phyloP scores from a whole-genome alignment of 2,888 invertebrate genomes.

The Halictus quadricinctus region DNA sequence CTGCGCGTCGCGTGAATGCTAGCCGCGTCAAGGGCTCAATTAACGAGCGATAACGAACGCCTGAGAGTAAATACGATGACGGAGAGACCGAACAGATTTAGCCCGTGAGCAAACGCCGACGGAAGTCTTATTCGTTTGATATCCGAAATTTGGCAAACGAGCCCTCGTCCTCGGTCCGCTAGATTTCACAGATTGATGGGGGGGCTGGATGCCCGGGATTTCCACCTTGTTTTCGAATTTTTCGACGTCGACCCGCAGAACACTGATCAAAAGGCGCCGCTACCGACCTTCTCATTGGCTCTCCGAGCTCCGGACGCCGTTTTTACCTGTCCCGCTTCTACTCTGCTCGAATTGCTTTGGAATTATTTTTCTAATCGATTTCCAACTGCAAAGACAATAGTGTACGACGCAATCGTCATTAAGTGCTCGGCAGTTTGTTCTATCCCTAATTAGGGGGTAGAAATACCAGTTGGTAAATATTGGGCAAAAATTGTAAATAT shows the following conservation, averaged over 20 bases:
- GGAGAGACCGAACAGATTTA: slow-evolving; percentile 50
- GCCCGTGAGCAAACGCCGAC: slow-evolving; percentile 45
- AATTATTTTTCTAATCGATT: background rate
- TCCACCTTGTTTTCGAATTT: slow-evolving; percentile 6
- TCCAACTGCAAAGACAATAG: background rate
- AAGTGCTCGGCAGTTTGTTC: too few species aligned
- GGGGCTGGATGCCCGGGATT: background rate
- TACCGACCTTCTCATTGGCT: background rate
- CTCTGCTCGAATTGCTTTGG: background rate
- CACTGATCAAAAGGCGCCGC: background rate
- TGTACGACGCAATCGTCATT: too few species aligned
- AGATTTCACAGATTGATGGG: slow-evolving; percentile 35
- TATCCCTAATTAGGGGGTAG: too few species aligned
- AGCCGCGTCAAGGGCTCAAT: slow-evolving; percentile 75
- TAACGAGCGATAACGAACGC: slow-evolving; percentile 77
- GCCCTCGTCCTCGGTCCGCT: slow-evolving; percentile 14
- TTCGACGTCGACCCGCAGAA: background rate
- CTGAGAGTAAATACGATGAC: slow-evolving; percentile 68
- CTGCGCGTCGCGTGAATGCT: slow-evolving; percentile 60
- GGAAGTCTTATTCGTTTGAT: slow-evolving; percentile 62
- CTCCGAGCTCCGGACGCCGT: background rate
- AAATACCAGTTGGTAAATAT: too few species aligned
- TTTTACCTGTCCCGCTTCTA: background rate
- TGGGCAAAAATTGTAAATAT: too few species aligned
- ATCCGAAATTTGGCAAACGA: slow-evolving; percentile 42